Evolutionary conservation across 2,888 invertebrate genomes (phyloP).

Genomic region (Ryuthela nishihirai): DNA sequence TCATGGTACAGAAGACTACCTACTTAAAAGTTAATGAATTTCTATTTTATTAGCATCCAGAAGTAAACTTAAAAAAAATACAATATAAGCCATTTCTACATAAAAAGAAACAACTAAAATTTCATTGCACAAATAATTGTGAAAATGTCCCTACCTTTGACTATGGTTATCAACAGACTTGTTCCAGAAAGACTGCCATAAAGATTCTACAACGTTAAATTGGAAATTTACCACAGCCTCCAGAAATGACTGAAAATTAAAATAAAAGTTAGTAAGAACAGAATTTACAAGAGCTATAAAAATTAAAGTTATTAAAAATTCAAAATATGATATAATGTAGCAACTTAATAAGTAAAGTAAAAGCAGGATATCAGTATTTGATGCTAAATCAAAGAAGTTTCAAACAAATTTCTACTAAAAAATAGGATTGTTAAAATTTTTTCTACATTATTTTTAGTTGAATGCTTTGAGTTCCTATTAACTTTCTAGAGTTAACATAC

Average conservation of each 20-base stretch:
- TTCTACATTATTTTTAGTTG: no score
- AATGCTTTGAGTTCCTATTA: no score
- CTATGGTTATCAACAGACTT: slow-evolving; percentile 36
- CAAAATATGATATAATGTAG: background rate
- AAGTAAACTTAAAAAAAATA: background rate
- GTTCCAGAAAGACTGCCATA: slow-evolving; percentile 56
- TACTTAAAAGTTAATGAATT: no score
- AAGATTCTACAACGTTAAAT: slow-evolving; percentile 53
- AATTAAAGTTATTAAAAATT: background rate
- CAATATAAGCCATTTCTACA: background rate
- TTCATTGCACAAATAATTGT: no score
- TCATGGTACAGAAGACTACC: no score
- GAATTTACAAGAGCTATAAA: background rate
- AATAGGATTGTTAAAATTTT: no score
- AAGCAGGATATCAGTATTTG: no score
- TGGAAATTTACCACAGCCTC: slow-evolving; percentile 48
- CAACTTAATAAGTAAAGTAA: background rate
- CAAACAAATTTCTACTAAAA: no score
- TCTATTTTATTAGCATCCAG: no score
- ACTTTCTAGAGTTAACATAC: no score
- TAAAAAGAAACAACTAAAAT: background rate
- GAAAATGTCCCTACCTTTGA: slow-evolving; percentile 11
- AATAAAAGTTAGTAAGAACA: background rate
- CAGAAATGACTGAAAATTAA: slow-evolving; percentile 26
- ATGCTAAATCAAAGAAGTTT: no score